A percentile compares a stretch with the other conserved stretches of the same genome.
These are phyloP conservation scores for Xiphophorus hellerii DNA, from an alignment of 2,113 vertebrate species.

Conservation along the genomic window DNA sequence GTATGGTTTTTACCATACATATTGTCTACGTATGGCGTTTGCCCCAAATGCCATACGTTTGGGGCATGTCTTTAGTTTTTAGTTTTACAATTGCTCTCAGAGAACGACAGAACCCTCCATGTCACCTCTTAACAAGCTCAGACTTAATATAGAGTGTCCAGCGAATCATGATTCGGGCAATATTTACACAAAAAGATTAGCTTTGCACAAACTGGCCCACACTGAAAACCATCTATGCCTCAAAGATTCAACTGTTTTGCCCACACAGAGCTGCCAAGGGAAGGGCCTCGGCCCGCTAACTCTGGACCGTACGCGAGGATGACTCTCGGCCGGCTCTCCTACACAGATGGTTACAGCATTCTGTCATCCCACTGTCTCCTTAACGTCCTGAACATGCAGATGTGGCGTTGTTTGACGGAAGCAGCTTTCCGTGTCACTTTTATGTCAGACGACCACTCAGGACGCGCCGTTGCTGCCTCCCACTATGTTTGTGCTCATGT, in stretches of 20 bases:
- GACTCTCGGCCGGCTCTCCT: slow-evolving; percentile 46
- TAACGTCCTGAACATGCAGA: slow-evolving; percentile 26
- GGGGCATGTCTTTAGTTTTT: too few species aligned
- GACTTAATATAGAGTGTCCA: background rate
- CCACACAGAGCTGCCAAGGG: slow-evolving; percentile 48
- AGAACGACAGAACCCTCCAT: background rate
- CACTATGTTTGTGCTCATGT: background rate
- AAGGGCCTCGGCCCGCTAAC: slow-evolving; percentile 43
- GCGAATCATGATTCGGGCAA: slow-evolving; percentile 2
- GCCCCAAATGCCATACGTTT: slow-evolving; percentile 30
- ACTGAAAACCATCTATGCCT: slow-evolving; percentile 34
- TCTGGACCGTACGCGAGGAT: slow-evolving; percentile 30
- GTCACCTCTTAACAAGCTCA: slow-evolving; percentile 1
- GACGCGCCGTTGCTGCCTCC: slow-evolving; percentile 18
- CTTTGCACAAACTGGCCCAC: slow-evolving; percentile 47
- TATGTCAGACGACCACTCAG: background rate
- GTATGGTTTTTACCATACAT: background rate
- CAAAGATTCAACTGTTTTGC: slow-evolving; percentile 51
- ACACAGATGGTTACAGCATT: slow-evolving; percentile 48
- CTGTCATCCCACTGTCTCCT: slow-evolving; percentile 34
- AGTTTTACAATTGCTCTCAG: slow-evolving; percentile 15
- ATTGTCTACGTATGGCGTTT: slow-evolving; percentile 23
- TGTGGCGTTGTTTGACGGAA: slow-evolving; percentile 3
- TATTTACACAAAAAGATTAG: slow-evolving; percentile 18
- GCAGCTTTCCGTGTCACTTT: background rate